These are phyloP conservation scores for Mayetiola destructor DNA, from an alignment of 2,888 invertebrate species.

Conservation along the genomic window DNA sequence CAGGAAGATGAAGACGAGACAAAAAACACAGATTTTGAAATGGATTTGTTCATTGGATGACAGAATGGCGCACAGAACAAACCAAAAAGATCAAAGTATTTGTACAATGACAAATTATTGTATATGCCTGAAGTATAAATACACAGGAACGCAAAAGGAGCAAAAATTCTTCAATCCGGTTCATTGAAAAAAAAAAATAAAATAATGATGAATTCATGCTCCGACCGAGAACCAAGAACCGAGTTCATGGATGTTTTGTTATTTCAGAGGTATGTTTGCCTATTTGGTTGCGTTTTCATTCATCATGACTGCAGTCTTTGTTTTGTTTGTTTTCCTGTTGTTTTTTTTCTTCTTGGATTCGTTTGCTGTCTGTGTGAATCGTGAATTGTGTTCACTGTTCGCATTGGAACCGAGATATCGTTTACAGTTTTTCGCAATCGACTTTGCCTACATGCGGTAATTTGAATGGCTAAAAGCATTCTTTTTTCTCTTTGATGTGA, in stretches of 20 bases:
- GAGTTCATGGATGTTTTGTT: no score
- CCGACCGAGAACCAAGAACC: no score
- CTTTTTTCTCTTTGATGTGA: slow-evolving; percentile 5
- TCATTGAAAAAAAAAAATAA: no score
- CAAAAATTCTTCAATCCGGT: no score
- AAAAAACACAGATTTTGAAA: background rate
- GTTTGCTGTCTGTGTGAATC: background rate
- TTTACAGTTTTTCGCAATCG: no score
- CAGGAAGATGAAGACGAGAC: no score
- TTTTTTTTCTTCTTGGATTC: slow-evolving; percentile 2
- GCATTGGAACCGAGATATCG: no score
- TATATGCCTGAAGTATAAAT: background rate
- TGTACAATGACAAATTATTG: background rate
- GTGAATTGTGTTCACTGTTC: slow-evolving; percentile 5
- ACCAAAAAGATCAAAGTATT: background rate
- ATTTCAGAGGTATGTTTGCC: no score
- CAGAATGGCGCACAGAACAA: background rate
- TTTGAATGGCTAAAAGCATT: slow-evolving; percentile 12
- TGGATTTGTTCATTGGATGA: background rate
- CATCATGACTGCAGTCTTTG: background rate
- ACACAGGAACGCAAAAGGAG: background rate
- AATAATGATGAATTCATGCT: slow-evolving; percentile 6
- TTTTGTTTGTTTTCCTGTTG: background rate
- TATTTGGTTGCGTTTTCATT: background rate
- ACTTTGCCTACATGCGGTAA: no score